A percentile compares a stretch with the other conserved stretches of the same genome.
Conservation (phyloP, 2,888 invertebrate genomes). For the Lamellibrachia satsuma region DNA sequence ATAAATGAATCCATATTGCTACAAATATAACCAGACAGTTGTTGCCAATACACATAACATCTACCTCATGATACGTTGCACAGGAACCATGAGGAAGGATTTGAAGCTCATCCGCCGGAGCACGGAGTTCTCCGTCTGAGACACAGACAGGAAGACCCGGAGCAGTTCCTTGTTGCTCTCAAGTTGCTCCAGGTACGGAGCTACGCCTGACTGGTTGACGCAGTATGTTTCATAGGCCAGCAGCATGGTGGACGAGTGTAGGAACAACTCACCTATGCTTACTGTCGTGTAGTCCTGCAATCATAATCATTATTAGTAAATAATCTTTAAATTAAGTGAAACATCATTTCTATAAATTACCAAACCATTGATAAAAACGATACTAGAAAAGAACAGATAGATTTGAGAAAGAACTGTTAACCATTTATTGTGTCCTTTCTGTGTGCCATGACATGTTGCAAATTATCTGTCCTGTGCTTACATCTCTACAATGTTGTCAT, state of each 20-base stretch:
- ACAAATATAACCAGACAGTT: no score
- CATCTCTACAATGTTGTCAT: not conserved
- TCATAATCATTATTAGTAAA: not conserved
- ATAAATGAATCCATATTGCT: no score
- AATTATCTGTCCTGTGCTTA: no score
- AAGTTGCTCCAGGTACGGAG: conserved; percentile 43
- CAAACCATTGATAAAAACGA: no score
- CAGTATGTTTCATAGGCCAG: conserved; percentile 95
- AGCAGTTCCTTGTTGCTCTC: conserved; percentile 94
- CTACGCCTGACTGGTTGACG: conserved; percentile 71
- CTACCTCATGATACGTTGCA: conserved; percentile 91
- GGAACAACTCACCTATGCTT: conserved; percentile 88
- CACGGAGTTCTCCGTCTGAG: conserved; percentile 95
- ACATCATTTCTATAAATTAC: no score
- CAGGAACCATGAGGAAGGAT: conserved; percentile 97
- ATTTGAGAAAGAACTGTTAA: no score
- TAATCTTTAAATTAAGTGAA: not conserved
- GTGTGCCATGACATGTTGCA: no score
- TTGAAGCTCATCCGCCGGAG: conserved; percentile 93
- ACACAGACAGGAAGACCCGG: conserved; percentile 91
- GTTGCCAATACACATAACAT: conserved; percentile 30
- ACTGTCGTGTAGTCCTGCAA: conserved; percentile 81
- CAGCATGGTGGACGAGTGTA: conserved; percentile 88
- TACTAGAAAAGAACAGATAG: no score
- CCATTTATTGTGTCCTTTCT: no score